phyloP scores from a whole-genome alignment of 2,113 vertebrate genomes.

The Stictonetta naevosa region DNA sequence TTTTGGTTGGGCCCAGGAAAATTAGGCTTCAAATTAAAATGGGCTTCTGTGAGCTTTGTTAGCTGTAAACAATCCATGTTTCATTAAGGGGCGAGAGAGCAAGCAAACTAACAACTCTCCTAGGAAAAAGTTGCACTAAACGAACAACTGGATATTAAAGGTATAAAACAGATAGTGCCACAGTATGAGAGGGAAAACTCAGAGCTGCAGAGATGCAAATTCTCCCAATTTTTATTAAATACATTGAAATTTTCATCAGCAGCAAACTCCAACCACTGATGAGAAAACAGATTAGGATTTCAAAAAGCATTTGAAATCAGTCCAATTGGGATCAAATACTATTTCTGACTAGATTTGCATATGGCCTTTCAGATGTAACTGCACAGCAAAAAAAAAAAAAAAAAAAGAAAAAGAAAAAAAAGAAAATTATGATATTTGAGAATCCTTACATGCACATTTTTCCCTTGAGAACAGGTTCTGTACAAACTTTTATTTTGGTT shows the following conservation, averaged over 20 bases:
- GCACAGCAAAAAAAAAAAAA: not conserved
- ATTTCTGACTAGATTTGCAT: not conserved
- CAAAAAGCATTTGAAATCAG: constrained; percentile 3
- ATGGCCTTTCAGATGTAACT: not conserved
- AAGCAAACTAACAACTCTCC: not conserved
- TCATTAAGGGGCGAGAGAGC: constrained; percentile 52
- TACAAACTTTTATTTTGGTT: not conserved
- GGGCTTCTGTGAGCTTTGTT: constrained; percentile 42
- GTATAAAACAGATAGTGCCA: constrained; percentile 43
- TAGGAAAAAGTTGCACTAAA: constrained; percentile 11
- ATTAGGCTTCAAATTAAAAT: constrained; percentile 50
- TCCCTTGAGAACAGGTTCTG: not conserved
- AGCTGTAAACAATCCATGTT: constrained; percentile 55
- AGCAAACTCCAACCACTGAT: not conserved
- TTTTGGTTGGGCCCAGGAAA: not conserved
- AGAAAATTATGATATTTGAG: not conserved
- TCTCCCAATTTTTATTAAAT: not conserved
- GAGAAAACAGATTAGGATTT: not conserved
- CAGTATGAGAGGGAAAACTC: not conserved
- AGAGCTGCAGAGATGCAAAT: not conserved
- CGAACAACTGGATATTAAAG: constrained; percentile 54
- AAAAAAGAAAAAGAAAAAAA: not conserved
- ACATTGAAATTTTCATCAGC: not conserved
- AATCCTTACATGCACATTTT: not conserved
- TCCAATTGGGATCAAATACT: not conserved